These are phyloP conservation scores for Morone chrysops DNA, from an alignment of 2,113 vertebrate genomes.

Conservation along the genomic window DNA sequence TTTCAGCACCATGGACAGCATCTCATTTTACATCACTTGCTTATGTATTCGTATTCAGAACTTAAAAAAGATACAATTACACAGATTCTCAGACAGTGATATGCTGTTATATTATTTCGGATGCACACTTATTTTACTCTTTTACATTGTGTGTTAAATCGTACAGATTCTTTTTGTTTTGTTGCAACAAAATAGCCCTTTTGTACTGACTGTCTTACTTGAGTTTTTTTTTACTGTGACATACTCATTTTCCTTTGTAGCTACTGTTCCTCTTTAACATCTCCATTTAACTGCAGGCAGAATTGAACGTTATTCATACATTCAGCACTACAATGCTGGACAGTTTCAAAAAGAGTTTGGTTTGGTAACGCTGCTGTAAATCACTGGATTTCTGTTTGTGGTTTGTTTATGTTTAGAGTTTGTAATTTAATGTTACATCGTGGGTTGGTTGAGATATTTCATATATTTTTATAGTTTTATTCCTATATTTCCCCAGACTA, in stretches of 20 bases:
- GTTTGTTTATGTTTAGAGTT: background rate
- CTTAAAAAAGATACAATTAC: background rate
- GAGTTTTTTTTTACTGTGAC: background rate
- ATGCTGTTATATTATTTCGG: background rate
- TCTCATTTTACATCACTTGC: background rate
- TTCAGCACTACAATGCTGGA: background rate
- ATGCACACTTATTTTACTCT: no score
- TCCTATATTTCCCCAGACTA: no score
- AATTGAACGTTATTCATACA: background rate
- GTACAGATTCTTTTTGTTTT: no score
- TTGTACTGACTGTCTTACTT: no score
- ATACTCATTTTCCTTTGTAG: accelerated
- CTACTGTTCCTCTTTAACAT: background rate
- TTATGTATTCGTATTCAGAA: background rate
- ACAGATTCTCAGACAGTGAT: background rate
- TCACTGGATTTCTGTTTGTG: background rate
- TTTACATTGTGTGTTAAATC: background rate
- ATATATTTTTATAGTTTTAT: no score
- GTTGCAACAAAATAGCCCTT: no score
- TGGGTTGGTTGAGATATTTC: background rate
- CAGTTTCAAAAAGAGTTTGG: no score
- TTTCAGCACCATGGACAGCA: constrained; percentile 30
- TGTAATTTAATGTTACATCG: background rate
- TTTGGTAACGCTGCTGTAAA: background rate
- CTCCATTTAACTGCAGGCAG: no score